Evolutionary conservation across 2,113 vertebrate genomes (phyloP).

Genomic region (Plecotus auritus): DNA sequence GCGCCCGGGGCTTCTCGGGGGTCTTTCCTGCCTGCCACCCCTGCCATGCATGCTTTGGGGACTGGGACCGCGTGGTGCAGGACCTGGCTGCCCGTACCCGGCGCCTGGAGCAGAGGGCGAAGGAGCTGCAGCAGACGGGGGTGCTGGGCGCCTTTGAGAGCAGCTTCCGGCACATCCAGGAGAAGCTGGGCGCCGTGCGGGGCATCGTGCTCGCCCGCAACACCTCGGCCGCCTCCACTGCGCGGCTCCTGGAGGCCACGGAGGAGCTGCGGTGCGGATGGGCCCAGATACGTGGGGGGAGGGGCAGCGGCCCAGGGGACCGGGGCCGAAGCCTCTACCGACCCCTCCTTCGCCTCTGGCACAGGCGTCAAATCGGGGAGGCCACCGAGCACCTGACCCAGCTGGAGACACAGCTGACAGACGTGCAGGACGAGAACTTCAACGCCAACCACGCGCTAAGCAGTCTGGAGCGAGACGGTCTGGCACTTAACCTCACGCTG

Average conservation of each 20-base stretch:
- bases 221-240: conserved; percentile 81
- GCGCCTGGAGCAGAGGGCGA: conserved; percentile 82
- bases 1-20: conserved; percentile 93
- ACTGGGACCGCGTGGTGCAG: conserved; percentile 98
- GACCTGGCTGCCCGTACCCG: conserved; percentile 88
- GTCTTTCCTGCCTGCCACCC: conserved; percentile 92
- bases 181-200: conserved; percentile 86
- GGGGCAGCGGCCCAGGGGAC: neutral
- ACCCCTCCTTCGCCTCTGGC: neutral
- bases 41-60: conserved; percentile 96
- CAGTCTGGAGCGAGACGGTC: conserved; percentile 87
- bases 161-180: conserved; percentile 87
- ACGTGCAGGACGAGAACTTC: conserved; percentile 91
- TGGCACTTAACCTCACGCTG: conserved; percentile 90
- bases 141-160: conserved; percentile 87
- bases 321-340: neutral
- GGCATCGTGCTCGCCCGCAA: conserved; percentile 89
- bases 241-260: conserved; percentile 85
- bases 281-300: neutral
- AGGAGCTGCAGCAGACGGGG: conserved; percentile 90
- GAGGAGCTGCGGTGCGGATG: conserved; percentile 89
- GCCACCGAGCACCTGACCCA: conserved; percentile 89
- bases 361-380: conserved; percentile 88
- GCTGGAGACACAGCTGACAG: conserved; percentile 90
- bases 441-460: conserved; percentile 90